Evolutionary conservation across 2,797 vertebrate genomes (phyloP).

Genomic region (Scolopax bukidnonensis): DNA sequence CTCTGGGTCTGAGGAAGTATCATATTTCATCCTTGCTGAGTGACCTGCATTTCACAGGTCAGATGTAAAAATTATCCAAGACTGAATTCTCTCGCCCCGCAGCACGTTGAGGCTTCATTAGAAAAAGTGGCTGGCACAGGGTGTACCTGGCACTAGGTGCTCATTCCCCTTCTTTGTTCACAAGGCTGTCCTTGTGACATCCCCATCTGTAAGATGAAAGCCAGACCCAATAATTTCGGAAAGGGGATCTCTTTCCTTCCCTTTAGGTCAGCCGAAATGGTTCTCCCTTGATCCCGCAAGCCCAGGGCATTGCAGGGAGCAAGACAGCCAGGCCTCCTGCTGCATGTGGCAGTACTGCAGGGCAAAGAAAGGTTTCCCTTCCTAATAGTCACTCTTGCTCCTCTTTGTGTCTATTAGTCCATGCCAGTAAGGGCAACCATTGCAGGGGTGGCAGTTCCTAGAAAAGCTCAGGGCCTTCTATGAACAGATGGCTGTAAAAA

Average conservation of each 20-base stretch:
- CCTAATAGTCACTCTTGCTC: neutral
- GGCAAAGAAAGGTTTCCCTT: neutral
- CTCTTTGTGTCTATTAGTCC: neutral
- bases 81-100: neutral
- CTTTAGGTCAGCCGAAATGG: neutral
- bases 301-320: neutral
- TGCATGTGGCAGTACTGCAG: accelerated
- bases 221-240: neutral
- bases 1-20: constrained; percentile 60
- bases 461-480: neutral
- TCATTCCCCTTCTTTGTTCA: neutral
- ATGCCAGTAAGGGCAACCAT: neutral
- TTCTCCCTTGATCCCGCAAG: neutral
- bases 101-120: neutral
- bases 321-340: neutral
- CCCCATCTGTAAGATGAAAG: neutral
- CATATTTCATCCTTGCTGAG: constrained; percentile 51
- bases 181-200: neutral
- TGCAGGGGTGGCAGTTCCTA: neutral
- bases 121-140: neutral
- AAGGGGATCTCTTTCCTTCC: neutral
- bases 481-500: neutral
- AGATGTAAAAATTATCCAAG: constrained; percentile 52
- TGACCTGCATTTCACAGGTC: constrained; percentile 47
- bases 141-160: neutral